phyloP scores from a whole-genome alignment of 2,888 invertebrate genomes.

The Netelia melanura region DNA sequence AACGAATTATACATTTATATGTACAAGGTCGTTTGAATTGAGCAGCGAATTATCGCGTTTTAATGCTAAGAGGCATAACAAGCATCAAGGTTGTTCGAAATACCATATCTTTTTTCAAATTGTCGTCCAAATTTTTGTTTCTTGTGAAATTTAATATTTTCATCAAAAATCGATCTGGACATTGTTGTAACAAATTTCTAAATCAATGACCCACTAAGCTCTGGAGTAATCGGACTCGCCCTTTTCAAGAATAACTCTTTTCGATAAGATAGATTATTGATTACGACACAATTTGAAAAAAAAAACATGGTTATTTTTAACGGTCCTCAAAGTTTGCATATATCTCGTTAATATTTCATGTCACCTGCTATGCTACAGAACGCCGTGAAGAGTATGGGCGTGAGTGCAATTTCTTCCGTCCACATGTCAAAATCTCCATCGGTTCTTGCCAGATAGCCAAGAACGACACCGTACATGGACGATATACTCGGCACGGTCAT shows the following conservation, averaged over 20 bases:
- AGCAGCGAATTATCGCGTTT: background rate
- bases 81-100: no score
- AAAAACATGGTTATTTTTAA: constrained; percentile 1
- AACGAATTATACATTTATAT: constrained; percentile 48
- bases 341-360: background rate
- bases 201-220: no score
- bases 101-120: no score
- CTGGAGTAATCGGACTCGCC: no score
- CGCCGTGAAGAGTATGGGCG: constrained; percentile 87
- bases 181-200: no score
- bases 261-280: no score
- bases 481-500: constrained; percentile 81
- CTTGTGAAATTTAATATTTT: no score
- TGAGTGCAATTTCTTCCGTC: constrained; percentile 87
- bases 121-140: no score
- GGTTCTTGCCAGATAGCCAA: constrained; percentile 73
- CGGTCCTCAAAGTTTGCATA: constrained; percentile 45
- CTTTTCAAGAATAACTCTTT: no score
- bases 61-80: no score
- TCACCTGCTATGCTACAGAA: constrained; percentile 86
- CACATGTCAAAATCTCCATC: constrained; percentile 83
- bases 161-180: no score
- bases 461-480: constrained; percentile 79
- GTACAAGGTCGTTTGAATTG: constrained; percentile 36
- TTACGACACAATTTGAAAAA: background rate